A percentile compares a stretch with the other conserved stretches of the same genome.
Conservation (phyloP, 2,797 vertebrate species). For the Pelobates cultripes region DNA sequence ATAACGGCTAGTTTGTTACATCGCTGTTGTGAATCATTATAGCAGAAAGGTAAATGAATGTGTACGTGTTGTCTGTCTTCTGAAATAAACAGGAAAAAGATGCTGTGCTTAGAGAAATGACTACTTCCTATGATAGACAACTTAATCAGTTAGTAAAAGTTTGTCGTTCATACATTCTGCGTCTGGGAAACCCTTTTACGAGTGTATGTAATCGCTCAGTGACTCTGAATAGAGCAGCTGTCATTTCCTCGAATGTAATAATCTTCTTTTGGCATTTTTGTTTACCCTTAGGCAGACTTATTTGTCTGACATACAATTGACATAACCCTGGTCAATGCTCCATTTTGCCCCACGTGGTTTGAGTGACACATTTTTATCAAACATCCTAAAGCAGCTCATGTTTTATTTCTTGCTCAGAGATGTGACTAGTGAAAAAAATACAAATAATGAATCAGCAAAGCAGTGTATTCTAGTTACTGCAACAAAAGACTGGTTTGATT, state of each 20-base stretch:
- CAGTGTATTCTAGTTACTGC: background rate
- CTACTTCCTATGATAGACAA: constrained; percentile 62
- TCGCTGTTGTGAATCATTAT: constrained; percentile 5
- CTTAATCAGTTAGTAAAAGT: constrained; percentile 64
- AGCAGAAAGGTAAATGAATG: background rate
- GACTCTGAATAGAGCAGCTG: constrained; percentile 58
- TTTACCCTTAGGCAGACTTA: constrained; percentile 59
- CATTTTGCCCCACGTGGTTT: background rate
- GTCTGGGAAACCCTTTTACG: constrained; percentile 59
- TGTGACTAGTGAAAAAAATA: constrained; percentile 6
- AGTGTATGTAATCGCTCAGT: constrained; percentile 49
- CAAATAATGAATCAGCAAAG: constrained; percentile 37
- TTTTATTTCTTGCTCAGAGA: constrained; percentile 12
- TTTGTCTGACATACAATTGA: constrained; percentile 52
- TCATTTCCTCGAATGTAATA: constrained; percentile 65
- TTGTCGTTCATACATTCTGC: constrained; percentile 41
- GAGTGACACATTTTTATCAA: constrained; percentile 26
- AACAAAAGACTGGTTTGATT: constrained; percentile 19
- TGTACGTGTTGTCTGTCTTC: constrained; percentile 15
- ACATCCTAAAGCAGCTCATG: background rate
- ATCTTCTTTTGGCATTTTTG: constrained; percentile 62
- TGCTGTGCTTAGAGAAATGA: constrained; percentile 58
- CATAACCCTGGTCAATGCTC: constrained; percentile 21
- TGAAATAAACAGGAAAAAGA: constrained; percentile 69
- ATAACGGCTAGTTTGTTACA: background rate